Evolutionary conservation across 2,113 vertebrate species (phyloP).

Genomic region (Eretmodus cyanostictus): DNA sequence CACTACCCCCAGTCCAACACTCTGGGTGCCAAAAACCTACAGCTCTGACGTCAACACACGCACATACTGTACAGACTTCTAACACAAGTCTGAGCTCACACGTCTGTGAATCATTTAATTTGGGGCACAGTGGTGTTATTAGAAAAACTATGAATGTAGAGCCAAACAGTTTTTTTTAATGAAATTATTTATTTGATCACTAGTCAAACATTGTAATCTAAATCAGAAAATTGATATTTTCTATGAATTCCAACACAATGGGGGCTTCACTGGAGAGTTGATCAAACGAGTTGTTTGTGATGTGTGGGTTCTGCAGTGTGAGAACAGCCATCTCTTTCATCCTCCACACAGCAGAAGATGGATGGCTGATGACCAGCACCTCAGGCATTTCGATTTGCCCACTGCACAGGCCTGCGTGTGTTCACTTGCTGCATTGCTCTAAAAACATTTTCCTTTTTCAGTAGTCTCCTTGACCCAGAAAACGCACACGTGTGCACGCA

Average conservation of each 20-base stretch:
- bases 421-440: conserved; percentile 43
- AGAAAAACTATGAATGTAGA: background rate
- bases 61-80: background rate
- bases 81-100: background rate
- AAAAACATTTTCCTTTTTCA: conserved; percentile 53
- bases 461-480: conserved; percentile 74
- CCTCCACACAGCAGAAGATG: conserved; percentile 20
- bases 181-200: background rate
- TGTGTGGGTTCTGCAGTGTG: background rate
- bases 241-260: background rate
- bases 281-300: background rate
- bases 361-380: conserved; percentile 34
- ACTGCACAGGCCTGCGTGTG: background rate
- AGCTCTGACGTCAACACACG: conserved; percentile 44
- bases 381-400: background rate
- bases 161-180: background rate
- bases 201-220: background rate
- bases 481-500: background rate
- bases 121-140: background rate
- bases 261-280: background rate
- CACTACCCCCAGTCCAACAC: conserved; percentile 28
- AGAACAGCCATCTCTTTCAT: background rate
- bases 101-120: background rate
- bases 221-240: background rate
- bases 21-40: conserved; percentile 46